Percentiles rank a stretch among this genome's conserved stretches.
Evolutionary conservation across 2,888 invertebrate genomes (phyloP).

Genomic region (Cataglyphis rosenhaueri): DNA sequence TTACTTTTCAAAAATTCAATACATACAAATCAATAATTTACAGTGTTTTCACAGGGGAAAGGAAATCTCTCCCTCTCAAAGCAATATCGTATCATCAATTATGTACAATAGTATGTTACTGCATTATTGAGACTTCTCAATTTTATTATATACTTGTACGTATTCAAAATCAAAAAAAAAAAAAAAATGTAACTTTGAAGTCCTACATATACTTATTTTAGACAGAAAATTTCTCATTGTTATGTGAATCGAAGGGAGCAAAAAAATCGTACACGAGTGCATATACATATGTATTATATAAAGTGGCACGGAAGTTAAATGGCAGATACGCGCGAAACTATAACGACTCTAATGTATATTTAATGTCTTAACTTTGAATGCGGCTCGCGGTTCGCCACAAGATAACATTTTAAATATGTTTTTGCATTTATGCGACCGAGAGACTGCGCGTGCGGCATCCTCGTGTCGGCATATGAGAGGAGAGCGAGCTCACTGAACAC

Average conservation of each 20-base stretch:
- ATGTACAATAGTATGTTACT: background rate
- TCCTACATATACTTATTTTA: background rate
- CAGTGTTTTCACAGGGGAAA: too few species aligned
- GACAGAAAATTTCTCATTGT: constrained; percentile 35
- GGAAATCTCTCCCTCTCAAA: background rate
- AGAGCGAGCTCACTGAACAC: constrained; percentile 56
- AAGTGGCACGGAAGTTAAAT: constrained; percentile 54
- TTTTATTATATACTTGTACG: background rate
- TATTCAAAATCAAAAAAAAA: background rate
- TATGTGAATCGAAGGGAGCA: background rate
- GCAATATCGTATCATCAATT: background rate
- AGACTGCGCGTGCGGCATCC: constrained; percentile 24
- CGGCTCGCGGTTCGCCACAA: constrained; percentile 64
- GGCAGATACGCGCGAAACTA: constrained; percentile 42
- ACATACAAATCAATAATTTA: background rate
- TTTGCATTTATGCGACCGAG: constrained; percentile 74
- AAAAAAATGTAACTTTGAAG: background rate
- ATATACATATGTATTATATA: constrained; percentile 5
- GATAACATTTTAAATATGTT: constrained; percentile 81
- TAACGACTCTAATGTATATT: constrained; percentile 82
- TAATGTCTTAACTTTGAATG: constrained; percentile 84
- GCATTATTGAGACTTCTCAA: background rate
- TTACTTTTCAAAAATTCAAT: background rate
- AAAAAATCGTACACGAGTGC: background rate
- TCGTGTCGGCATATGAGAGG: constrained; percentile 41